Evolutionary conservation across 2,113 vertebrate species (phyloP).

Genomic region (Oreocharis arfaki): DNA sequence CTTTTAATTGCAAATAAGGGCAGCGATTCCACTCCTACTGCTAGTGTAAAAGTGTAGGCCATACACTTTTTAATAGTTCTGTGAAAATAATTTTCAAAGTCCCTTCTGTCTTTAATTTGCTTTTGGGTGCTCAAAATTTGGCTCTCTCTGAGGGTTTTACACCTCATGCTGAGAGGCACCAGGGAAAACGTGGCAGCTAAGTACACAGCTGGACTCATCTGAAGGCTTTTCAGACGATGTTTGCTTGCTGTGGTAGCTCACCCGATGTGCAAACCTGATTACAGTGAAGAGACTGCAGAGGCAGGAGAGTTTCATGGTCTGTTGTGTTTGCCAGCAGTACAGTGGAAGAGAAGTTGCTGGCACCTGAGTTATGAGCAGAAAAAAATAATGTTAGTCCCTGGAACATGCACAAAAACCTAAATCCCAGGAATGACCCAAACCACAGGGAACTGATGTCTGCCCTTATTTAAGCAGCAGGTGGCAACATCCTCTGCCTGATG

Average conservation of each 20-base stretch:
- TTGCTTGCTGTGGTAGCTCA: neutral
- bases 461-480: slow-evolving; percentile 31
- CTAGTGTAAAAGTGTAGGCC: neutral
- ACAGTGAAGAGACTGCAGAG: neutral
- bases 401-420: neutral
- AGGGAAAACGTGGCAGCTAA: neutral
- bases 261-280: neutral
- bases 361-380: neutral
- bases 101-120: neutral
- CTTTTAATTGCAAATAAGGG: neutral
- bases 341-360: neutral
- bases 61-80: neutral
- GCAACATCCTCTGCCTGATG: neutral
- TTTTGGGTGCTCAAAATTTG: neutral
- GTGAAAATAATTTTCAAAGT: neutral
- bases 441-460: neutral
- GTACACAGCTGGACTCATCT: neutral
- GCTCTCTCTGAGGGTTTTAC: fast-evolving
- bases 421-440: neutral
- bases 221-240: neutral
- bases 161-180: neutral
- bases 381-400: neutral
- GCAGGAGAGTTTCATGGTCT: neutral
- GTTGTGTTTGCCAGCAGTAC: neutral
- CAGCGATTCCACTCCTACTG: neutral